Conservation (phyloP, 1,140 invertebrate genomes). For the Zaprionus gabonicus region DNA sequence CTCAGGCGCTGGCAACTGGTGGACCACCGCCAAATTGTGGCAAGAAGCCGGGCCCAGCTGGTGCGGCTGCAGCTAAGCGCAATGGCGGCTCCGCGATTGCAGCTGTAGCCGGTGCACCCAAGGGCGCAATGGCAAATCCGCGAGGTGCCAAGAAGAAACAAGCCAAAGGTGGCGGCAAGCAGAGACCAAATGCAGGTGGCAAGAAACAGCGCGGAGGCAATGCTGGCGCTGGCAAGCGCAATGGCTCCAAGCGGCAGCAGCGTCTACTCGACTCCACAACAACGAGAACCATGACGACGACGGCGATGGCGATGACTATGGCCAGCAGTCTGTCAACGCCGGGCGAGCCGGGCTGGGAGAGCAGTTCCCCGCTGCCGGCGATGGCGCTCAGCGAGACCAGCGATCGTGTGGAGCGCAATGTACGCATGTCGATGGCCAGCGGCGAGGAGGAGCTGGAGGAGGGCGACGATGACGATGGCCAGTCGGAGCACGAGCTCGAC, state of each 20-base stretch:
- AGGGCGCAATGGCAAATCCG: conserved; percentile 32
- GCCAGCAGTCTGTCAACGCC: conserved; percentile 65
- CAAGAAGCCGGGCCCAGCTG: conserved; percentile 38
- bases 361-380: conserved; percentile 68
- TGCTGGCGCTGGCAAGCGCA: conserved; percentile 24
- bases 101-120: conserved; percentile 11
- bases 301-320: conserved; percentile 47
- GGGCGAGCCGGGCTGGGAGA: conserved; percentile 47
- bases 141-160: conserved; percentile 46
- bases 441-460: conserved; percentile 50
- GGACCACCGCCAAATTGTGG: conserved; percentile 60
- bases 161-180: conserved; percentile 50
- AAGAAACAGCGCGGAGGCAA: conserved; percentile 42
- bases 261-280: conserved; percentile 22
- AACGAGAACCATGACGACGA: conserved; percentile 18
- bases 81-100: too few species aligned
- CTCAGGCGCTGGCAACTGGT: conserved; percentile 47
- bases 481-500: conserved; percentile 38
- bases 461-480: conserved; percentile 35
- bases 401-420: conserved; percentile 76
- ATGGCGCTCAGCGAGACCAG: conserved; percentile 70
- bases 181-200: conserved; percentile 34
- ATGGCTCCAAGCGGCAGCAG: conserved; percentile 43
- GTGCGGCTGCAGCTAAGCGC: neutral
- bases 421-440: conserved; percentile 44